Percentiles rank a stretch among this genome's conserved stretches.
Conservation (phyloP, 2,888 invertebrate species). For the Acanthococcus lagerstroemiae region DNA sequence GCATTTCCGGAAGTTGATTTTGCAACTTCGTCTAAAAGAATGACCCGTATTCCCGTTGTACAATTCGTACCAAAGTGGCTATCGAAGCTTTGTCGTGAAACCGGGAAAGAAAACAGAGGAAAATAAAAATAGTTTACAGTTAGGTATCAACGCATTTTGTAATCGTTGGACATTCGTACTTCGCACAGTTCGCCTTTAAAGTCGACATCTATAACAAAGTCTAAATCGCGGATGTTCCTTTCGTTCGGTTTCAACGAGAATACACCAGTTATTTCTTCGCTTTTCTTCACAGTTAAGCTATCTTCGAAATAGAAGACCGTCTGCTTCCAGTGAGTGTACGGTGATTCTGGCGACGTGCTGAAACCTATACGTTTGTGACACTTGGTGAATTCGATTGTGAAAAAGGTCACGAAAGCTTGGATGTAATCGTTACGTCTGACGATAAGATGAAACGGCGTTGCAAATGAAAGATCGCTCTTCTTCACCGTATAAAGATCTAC, state of each 20-base stretch:
- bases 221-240: constrained; percentile 91
- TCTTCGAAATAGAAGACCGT: constrained; percentile 97
- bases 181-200: constrained; percentile 84
- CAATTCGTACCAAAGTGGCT: too few relatives aligned
- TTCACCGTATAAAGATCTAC: constrained; percentile 97
- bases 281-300: constrained; percentile 80
- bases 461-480: constrained; percentile 85
- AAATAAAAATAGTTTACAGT: too few relatives aligned
- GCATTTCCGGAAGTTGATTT: too few relatives aligned
- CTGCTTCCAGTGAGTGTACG: constrained; percentile 99
- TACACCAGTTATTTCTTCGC: constrained; percentile 83
- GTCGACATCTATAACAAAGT: constrained; percentile 84
- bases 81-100: too few relatives aligned
- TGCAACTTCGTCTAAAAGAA: too few relatives aligned
- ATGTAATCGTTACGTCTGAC: constrained; percentile 83
- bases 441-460: constrained; percentile 72
- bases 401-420: constrained; percentile 96
- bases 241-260: constrained; percentile 94
- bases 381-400: constrained; percentile 98
- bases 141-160: constrained; percentile 82
- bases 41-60: too few relatives aligned
- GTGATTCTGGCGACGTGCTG: constrained; percentile 94
- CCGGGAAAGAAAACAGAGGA: too few relatives aligned
- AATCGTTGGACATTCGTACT: constrained; percentile 74
- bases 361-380: constrained; percentile 98